These are phyloP conservation scores for Heliconius hortense DNA, from an alignment of 2,888 invertebrate genomes.

Conservation along the genomic window DNA sequence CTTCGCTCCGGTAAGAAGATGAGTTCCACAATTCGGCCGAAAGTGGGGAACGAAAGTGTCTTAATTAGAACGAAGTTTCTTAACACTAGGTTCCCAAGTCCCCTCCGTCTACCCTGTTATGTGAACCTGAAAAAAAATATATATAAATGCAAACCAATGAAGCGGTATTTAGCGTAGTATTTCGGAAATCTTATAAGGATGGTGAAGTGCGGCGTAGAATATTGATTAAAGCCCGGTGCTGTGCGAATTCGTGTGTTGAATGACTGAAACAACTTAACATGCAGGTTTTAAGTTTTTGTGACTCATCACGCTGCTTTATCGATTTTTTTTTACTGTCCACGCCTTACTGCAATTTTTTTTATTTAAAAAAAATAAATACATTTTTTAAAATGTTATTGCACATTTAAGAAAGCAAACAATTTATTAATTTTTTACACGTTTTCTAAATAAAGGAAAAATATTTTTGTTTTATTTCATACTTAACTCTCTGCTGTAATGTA, in stretches of 20 bases:
- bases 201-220: slow-evolving; percentile 47
- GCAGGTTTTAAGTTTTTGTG: slow-evolving; percentile 24
- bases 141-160: background rate
- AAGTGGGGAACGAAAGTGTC: too few species aligned
- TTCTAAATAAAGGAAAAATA: too few species aligned
- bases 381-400: too few species aligned
- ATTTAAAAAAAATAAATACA: background rate
- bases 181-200: slow-evolving; percentile 50
- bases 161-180: slow-evolving; percentile 39
- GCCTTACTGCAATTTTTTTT: background rate
- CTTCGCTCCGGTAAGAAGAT: too few species aligned
- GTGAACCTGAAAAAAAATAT: background rate
- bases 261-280: slow-evolving; percentile 26
- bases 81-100: too few species aligned
- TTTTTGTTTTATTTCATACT: too few species aligned
- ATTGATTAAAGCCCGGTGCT: slow-evolving; percentile 47
- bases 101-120: too few species aligned
- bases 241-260: slow-evolving; percentile 36
- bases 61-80: too few species aligned
- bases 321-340: background rate
- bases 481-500: too few species aligned
- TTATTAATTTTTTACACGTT: too few species aligned
- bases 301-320: slow-evolving; percentile 16
- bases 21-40: too few species aligned
- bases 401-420: too few species aligned